phyloP scores from a whole-genome alignment of 2,888 invertebrate species.

The Pteria penguin region DNA sequence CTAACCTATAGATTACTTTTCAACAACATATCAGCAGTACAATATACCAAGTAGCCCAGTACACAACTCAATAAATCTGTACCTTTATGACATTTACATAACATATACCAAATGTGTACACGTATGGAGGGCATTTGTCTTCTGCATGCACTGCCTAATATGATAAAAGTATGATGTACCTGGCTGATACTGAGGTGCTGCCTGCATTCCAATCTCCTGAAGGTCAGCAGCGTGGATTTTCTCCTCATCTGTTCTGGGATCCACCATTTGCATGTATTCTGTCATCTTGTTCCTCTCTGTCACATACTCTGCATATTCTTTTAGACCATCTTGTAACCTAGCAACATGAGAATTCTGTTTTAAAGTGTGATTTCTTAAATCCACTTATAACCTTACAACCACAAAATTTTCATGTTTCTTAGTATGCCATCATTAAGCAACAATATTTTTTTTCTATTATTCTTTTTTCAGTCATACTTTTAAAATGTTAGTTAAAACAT shows the following conservation, averaged over 20 bases:
- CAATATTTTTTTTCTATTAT: too few species aligned
- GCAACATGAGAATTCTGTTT: slow-evolving; percentile 1
- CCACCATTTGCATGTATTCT: slow-evolving; percentile 66
- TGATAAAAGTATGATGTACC: too few species aligned
- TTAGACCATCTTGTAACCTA: slow-evolving; percentile 70
- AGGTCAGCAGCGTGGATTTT: slow-evolving; percentile 68
- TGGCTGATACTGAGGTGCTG: not conserved
- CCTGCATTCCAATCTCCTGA: slow-evolving; percentile 40
- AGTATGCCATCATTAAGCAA: too few species aligned
- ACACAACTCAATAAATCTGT: too few species aligned
- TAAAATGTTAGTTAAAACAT: too few species aligned
- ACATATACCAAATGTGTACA: too few species aligned
- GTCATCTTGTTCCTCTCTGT: slow-evolving; percentile 59
- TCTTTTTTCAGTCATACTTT: too few species aligned
- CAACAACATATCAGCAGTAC: not conserved
- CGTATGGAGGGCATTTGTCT: too few species aligned
- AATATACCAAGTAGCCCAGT: not conserved
- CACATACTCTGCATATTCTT: slow-evolving; percentile 74
- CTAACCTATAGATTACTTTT: too few species aligned
- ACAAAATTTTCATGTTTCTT: too few species aligned
- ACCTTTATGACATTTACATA: too few species aligned
- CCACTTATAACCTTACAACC: not conserved
- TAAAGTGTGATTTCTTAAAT: not conserved
- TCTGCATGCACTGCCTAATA: too few species aligned
- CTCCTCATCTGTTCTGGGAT: slow-evolving; percentile 76